Evolutionary conservation across 2,113 vertebrate species (phyloP), one percentile per base, ranked within the genome.

Genomic region (Rhinichthys klamathensis): DNA sequence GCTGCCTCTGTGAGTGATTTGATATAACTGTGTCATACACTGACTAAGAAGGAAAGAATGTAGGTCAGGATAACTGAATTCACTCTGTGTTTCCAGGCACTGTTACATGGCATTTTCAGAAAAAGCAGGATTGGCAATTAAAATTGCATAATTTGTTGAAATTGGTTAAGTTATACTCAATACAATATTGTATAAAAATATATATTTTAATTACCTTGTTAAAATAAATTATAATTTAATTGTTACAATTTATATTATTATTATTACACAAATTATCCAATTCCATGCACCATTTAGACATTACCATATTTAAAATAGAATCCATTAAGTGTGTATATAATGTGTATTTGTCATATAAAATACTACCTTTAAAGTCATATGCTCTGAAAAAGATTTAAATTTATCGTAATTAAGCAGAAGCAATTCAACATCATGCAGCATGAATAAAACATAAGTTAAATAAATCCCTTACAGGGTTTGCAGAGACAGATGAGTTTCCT

Each of bases 381-480:
- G 3, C 32, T n/a, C 3, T 60, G 16, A 79, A 61, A 30, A 51
- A 54, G 0, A 38, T 78, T 58, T n/a, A 0, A 30, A 25, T 23
- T 27, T 0, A 15, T 2, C 7, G 5, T 63, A 73, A 73, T 73
- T 15, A 49, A 3, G 38, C 23, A 46, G 11, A 49, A 74, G 70
- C 11, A 25, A 25, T 27, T 74, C 41, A 46, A n/a, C 9, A 32
- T 30, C 2, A 8, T 56, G 49, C 79, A 27, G 51, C 84, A 82
- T 70, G 67, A 54, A 61, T 38, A 67, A 79, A 79, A 38, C 11
- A 54, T 21, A 35, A 83, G 30, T 72, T 85, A 88, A 0, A 80
- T 80, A 88, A 77, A 79, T 51, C 92, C 94, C 94, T 94, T 91
- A 95, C 94, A 82, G 88, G 12, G 75, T 92, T 89, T 88, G 85